Evolutionary conservation across 2,888 invertebrate genomes (phyloP).

Genomic region (Gryllus longicercus): DNA sequence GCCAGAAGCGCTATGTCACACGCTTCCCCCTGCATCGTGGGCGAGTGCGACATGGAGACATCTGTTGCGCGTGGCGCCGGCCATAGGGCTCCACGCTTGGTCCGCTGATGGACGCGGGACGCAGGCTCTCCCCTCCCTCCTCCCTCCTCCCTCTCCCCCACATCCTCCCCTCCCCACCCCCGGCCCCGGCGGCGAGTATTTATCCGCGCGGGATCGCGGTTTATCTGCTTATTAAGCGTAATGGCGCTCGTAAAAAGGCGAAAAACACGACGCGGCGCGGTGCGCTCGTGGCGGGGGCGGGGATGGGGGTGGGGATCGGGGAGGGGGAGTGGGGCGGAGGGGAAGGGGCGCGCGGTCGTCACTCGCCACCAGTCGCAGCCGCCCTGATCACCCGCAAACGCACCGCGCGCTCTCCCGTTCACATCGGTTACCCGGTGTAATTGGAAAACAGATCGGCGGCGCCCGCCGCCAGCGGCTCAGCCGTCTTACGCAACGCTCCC

Average conservation of each 20-base stretch:
- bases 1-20: too few species aligned
- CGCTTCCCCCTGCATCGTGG: too few species aligned
- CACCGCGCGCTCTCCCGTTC: too few species aligned
- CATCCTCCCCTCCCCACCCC: background rate
- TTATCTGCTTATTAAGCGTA: conserved; percentile 17
- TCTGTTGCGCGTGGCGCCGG: too few species aligned
- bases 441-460: too few species aligned
- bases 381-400: too few species aligned
- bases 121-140: background rate
- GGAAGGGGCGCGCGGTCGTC: background rate
- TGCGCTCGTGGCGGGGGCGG: background rate
- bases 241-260: background rate
- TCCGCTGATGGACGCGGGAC: background rate
- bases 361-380: too few species aligned
- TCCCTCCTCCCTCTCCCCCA: background rate
- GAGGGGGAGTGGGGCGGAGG: background rate
- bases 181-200: background rate
- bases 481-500: too few species aligned
- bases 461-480: too few species aligned
- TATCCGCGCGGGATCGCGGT: background rate
- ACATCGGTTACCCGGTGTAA: too few species aligned
- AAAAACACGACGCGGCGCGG: background rate
- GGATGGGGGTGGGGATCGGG: background rate
- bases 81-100: too few species aligned
- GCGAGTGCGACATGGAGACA: too few species aligned